phyloP scores from a whole-genome alignment of 2,888 invertebrate genomes.

The Drosophila acutilabella region DNA sequence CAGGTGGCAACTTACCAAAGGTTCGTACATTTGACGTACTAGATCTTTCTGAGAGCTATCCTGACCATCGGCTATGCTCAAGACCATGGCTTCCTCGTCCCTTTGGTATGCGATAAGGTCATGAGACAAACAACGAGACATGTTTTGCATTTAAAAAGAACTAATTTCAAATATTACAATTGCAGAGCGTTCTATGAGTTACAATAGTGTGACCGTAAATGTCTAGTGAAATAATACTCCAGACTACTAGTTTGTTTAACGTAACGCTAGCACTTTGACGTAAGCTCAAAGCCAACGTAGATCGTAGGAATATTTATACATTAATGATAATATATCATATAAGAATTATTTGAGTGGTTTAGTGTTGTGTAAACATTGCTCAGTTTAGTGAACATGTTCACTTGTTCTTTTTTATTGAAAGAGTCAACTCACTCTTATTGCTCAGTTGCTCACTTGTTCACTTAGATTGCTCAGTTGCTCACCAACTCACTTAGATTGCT shows the following conservation, averaged over 20 bases:
- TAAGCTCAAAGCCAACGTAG: background rate
- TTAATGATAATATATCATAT: too few species aligned
- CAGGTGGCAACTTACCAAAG: conserved; percentile 31
- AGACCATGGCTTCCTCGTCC: conserved; percentile 9
- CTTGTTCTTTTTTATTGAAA: too few species aligned
- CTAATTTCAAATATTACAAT: background rate
- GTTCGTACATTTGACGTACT: conserved; percentile 7
- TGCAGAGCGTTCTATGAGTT: background rate
- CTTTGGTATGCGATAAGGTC: conserved; percentile 27
- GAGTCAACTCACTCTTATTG: too few species aligned
- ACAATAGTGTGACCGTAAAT: conserved; percentile 22
- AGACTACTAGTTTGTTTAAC: background rate
- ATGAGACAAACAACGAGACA: conserved; percentile 34
- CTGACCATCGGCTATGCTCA: background rate
- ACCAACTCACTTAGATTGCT: too few species aligned
- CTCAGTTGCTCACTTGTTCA: too few species aligned
- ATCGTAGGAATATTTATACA: background rate
- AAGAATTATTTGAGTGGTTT: too few species aligned
- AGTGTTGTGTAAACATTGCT: too few species aligned
- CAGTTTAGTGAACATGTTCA: too few species aligned
- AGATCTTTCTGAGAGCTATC: conserved; percentile 20
- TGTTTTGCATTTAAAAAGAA: background rate
- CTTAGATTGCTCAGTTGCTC: too few species aligned
- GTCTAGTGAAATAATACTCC: background rate
- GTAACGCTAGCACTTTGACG: background rate